Conservation (phyloP, 2,113 vertebrate species). For the Odocoileus virginianus region DNA sequence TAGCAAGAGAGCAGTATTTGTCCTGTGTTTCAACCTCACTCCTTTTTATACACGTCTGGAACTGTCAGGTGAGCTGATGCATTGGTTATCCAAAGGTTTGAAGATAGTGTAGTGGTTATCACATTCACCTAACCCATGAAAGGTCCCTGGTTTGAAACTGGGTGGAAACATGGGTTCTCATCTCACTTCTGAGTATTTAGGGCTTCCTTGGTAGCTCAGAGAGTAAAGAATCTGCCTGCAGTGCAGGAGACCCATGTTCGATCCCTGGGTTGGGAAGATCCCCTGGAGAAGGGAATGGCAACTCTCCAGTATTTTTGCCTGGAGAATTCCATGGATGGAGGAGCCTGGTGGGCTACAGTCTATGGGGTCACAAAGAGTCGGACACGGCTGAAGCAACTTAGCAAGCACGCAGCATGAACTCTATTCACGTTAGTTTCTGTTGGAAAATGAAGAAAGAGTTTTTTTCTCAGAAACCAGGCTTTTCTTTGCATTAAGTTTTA, state of each 20-base stretch:
- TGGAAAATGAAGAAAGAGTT: background rate
- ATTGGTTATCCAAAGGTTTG: background rate
- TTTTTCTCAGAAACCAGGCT: background rate
- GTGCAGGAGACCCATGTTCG: background rate
- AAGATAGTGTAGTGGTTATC: background rate
- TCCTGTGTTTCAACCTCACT: background rate
- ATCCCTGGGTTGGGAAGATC: background rate
- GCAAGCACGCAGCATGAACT: background rate
- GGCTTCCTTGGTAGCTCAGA: background rate
- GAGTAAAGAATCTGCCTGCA: background rate
- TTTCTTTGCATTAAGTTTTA: background rate
- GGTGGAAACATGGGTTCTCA: background rate
- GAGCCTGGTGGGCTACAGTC: accelerated
- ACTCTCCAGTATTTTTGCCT: background rate
- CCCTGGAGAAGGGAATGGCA: background rate
- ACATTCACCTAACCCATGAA: background rate
- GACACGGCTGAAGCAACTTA: background rate
- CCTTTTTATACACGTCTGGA: background rate
- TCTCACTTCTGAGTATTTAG: background rate
- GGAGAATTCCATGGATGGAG: accelerated
- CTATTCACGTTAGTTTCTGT: background rate
- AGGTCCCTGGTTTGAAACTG: accelerated
- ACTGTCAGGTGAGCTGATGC: background rate
- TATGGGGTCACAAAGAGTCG: background rate
- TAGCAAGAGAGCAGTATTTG: background rate